Percentiles rank a stretch among this genome's conserved stretches.
These are phyloP conservation scores for Dryas iulia DNA, from an alignment of 1,140 invertebrate genomes.

Conservation along the genomic window DNA sequence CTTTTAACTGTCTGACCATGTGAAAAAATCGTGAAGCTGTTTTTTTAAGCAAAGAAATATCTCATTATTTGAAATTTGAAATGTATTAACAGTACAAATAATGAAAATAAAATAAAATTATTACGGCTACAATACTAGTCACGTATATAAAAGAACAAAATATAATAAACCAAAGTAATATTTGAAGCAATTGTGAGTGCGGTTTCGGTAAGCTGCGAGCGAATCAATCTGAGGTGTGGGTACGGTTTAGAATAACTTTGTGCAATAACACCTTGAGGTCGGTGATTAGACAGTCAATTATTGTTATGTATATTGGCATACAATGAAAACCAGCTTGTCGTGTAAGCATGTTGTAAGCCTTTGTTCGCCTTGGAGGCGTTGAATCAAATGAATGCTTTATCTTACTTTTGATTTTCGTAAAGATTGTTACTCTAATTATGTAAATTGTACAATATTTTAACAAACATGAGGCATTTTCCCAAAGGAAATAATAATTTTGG, in stretches of 20 bases:
- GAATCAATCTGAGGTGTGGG: constrained; percentile 25
- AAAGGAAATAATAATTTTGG: constrained; percentile 30
- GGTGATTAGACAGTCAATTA: constrained; percentile 37
- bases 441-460: not conserved
- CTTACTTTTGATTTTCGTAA: not conserved
- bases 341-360: constrained; percentile 38
- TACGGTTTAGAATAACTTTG: constrained; percentile 55
- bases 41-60: no score
- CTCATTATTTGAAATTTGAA: no score
- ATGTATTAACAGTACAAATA: not conserved
- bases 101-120: not conserved
- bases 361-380: constrained; percentile 35
- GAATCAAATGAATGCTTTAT: constrained; percentile 4
- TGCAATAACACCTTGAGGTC: constrained; percentile 57
- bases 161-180: not conserved
- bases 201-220: constrained; percentile 18
- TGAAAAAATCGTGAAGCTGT: no score
- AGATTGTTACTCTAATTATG: not conserved
- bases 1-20: no score
- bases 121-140: not conserved
- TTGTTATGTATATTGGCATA: constrained; percentile 34
- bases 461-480: not conserved
- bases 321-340: constrained; percentile 40
- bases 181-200: not conserved
- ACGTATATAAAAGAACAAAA: not conserved